phyloP scores from a whole-genome alignment of 2,797 vertebrate genomes.

The Galago senegalensis region DNA sequence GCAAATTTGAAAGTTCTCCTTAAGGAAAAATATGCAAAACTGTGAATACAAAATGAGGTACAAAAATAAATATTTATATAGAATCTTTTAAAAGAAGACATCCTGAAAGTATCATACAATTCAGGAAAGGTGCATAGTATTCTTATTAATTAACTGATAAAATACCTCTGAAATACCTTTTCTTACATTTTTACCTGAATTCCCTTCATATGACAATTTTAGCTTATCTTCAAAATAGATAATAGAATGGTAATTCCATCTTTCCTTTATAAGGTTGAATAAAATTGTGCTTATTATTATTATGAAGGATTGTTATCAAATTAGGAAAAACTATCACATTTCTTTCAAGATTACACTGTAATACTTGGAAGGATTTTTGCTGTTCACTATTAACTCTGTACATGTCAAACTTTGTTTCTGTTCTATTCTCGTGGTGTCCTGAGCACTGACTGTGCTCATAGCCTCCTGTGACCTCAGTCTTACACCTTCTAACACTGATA shows the following conservation, averaged over 20 bases:
- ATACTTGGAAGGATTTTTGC: conserved; percentile 8
- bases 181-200: not conserved
- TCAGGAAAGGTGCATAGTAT: not conserved
- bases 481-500: not conserved
- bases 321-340: not conserved
- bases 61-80: not conserved
- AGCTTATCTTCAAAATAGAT: not conserved
- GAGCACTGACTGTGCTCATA: not conserved
- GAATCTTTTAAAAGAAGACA: not conserved
- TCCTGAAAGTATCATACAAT: conserved; percentile 38
- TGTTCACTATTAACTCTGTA: not conserved
- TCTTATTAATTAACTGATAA: not conserved
- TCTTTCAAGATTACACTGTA: not conserved
- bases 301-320: not conserved
- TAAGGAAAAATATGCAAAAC: conserved; percentile 22
- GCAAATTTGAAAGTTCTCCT: not conserved
- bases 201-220: not conserved
- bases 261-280: not conserved
- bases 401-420: not conserved
- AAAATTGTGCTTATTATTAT: not conserved
- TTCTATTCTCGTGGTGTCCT: not conserved
- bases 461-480: not conserved
- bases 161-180: not conserved
- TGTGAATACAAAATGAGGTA: not conserved
- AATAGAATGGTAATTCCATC: not conserved